Conservation (phyloP, 2,888 invertebrate genomes). For the Stramonita haemastoma region DNA sequence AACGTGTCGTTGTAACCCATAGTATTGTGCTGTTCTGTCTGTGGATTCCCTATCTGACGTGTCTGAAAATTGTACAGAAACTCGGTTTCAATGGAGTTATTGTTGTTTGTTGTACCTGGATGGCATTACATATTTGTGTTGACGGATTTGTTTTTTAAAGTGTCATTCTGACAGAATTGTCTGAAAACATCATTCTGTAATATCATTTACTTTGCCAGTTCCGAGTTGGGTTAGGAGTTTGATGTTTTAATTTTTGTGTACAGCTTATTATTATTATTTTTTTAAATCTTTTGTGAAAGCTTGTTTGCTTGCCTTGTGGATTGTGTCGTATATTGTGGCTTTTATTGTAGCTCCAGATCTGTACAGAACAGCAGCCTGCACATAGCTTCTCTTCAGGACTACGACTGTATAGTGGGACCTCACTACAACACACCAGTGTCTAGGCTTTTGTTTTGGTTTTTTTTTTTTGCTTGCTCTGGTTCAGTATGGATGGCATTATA, state of each 20-base stretch:
- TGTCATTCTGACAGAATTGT: background rate
- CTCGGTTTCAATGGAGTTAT: slow-evolving; percentile 3
- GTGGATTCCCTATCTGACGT: background rate
- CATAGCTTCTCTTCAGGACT: background rate
- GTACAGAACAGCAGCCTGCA: background rate
- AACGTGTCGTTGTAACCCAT: background rate
- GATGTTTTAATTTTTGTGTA: slow-evolving; percentile 5
- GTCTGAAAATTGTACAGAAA: background rate
- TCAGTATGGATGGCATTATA: background rate
- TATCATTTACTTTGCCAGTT: background rate
- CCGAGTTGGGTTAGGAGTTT: slow-evolving; percentile 4
- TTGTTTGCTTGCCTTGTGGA: background rate
- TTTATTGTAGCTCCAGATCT: background rate
- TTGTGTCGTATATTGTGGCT: background rate
- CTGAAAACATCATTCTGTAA: too few relatives aligned
- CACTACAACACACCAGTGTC: background rate
- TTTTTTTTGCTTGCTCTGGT: background rate
- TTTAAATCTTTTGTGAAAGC: background rate
- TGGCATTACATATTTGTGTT: background rate
- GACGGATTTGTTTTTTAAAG: background rate
- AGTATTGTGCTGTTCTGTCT: background rate
- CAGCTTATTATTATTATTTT: background rate
- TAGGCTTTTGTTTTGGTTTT: background rate
- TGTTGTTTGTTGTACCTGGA: slow-evolving; percentile 16
- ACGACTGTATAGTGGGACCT: slow-evolving; percentile 2